Evolutionary conservation across 2,797 vertebrate genomes (phyloP).

Genomic region (Chromobotia macracanthus): DNA sequence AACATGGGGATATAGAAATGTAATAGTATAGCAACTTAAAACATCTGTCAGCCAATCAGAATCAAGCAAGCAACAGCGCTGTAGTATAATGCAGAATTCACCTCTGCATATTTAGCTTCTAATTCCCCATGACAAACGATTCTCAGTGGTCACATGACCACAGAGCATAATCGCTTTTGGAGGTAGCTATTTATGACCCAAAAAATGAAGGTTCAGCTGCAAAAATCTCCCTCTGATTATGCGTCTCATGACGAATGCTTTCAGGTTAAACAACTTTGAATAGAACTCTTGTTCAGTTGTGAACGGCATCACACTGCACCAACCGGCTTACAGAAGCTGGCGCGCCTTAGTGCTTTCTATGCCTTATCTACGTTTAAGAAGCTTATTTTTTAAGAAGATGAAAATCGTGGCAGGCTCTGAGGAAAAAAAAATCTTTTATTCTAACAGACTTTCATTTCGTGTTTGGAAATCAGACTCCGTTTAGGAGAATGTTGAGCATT

Average conservation of each 20-base stretch:
- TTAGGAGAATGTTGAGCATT: slow-evolving; percentile 52
- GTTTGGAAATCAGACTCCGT: slow-evolving; percentile 35
- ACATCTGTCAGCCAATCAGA: neutral
- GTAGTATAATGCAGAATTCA: neutral
- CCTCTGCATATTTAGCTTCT: neutral
- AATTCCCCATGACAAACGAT: neutral
- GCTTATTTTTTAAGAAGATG: slow-evolving; percentile 59
- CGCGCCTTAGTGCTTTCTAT: slow-evolving; percentile 1
- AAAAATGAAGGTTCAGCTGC: slow-evolving; percentile 1
- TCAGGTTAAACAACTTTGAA: slow-evolving; percentile 24
- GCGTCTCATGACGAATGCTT: neutral
- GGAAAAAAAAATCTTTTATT: slow-evolving; percentile 41
- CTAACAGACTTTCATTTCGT: slow-evolving; percentile 37
- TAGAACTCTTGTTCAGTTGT: slow-evolving; percentile 22
- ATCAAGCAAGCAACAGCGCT: neutral
- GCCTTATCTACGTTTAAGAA: slow-evolving; percentile 41
- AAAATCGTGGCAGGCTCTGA: slow-evolving; percentile 27
- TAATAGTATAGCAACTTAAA: neutral
- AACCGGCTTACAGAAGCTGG: slow-evolving; percentile 10
- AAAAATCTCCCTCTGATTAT: slow-evolving; percentile 25
- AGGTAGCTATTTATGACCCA: neutral
- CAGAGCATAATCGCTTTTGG: neutral
- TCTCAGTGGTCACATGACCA: neutral
- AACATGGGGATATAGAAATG: neutral
- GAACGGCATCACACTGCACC: slow-evolving; percentile 1